Base-by-base conservation (phyloP, 2,888 invertebrate genomes). In the Loripinus fragilis region DNA sequence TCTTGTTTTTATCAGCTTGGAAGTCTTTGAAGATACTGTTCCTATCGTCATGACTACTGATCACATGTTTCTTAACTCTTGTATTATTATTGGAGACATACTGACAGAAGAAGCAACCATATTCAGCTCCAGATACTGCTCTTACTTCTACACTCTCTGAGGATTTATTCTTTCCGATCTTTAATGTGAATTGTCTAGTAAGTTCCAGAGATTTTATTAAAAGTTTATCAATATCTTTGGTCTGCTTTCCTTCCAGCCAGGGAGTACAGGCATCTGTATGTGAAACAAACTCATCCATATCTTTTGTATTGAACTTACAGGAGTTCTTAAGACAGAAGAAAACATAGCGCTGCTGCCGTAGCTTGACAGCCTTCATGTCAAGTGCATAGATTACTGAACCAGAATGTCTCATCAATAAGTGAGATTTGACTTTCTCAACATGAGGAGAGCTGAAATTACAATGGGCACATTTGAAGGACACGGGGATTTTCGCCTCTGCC, bases 201-300 rank as follows among this genome's bases (percentile, higher is more conserved):
- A 85, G 69, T 50, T 86, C 85, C 23, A 85, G 67, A 41, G 85
- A 85, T 67, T 86, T 88, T 30, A 85, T 77, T n/a, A 80, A 50
- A 30, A 64, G 48, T 28, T 71, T 64, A 45, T 87, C 85, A 50
- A 86, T 78, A 64, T 80, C 72, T 41, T 71, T 76, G 30, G 76
- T 73, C n/a, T 76, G 78, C 41, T 71, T 42, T 35, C 64, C 71
- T 25, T 77, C 70, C 23, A 83, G 50, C 88, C 87, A 87, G 10
- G 90, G 89, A 41, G 86, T 88, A 74, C 90, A 90, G 48, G 73
- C 76, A 28, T 86, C 86, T 20, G 83, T 81, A 73, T 91, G 91
- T 28, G 81, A 85, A 41, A 88, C 76, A 70, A 80, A 90, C 23
- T 84, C 81, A 10, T 79, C 80, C 10, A 85, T 79, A 69, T 86